A percentile compares a stretch with the other conserved stretches of the same genome.
phyloP scores from a whole-genome alignment of 2,113 vertebrate genomes.

The Carettochelys insculpta region DNA sequence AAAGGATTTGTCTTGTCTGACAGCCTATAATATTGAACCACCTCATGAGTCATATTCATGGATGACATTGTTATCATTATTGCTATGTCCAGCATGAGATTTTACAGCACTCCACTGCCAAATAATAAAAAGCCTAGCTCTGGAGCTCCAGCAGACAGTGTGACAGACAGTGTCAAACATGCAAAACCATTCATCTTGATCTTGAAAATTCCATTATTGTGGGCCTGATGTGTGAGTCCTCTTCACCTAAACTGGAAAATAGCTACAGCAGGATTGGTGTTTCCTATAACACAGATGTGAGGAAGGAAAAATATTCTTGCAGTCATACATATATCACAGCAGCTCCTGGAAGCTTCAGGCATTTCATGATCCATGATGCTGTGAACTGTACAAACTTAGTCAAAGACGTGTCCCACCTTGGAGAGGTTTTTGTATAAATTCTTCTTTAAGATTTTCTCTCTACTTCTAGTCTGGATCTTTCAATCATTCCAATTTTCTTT shows the following conservation, averaged over 20 bases:
- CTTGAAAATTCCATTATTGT: not conserved
- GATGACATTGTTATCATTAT: not conserved
- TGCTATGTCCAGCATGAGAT: not conserved
- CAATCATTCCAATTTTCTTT: not conserved
- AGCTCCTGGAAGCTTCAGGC: not conserved
- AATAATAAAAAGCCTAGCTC: not conserved
- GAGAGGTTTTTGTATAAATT: not conserved
- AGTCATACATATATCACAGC: not conserved
- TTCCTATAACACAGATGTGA: not conserved
- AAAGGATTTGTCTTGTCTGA: not conserved
- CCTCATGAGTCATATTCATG: not conserved
- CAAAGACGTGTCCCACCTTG: not conserved
- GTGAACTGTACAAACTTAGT: not conserved
- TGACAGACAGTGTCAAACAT: not conserved
- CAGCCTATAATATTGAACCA: not conserved
- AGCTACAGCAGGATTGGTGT: not conserved
- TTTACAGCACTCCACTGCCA: not conserved
- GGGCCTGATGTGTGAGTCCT: not conserved
- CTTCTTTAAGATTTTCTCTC: not conserved
- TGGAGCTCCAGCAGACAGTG: not conserved
- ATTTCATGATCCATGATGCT: not conserved
- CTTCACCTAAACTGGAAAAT: accelerated
- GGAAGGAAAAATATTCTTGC: not conserved
- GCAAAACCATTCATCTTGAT: not conserved
- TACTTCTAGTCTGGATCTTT: not conserved